Percentiles rank a stretch among this genome's conserved stretches.
Conservation (phyloP, 2,797 vertebrate genomes). For the Euthynnus affinis region DNA sequence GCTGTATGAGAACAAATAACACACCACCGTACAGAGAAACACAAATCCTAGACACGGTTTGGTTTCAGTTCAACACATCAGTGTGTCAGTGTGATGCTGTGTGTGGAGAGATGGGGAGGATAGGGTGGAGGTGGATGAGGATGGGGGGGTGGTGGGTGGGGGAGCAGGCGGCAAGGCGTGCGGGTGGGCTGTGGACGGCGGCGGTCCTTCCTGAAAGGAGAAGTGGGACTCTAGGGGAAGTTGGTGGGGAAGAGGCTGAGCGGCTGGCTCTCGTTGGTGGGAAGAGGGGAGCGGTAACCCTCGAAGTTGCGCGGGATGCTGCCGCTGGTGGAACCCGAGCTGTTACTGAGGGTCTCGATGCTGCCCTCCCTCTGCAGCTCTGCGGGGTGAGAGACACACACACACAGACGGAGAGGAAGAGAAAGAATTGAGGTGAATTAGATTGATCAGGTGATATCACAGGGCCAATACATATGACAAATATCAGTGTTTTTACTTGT, state of each 20-base stretch:
- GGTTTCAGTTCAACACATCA: slow-evolving; percentile 9
- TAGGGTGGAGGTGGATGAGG: too few relatives aligned
- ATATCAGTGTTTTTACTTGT: neutral
- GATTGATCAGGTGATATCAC: slow-evolving; percentile 6
- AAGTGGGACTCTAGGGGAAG: slow-evolving; percentile 85
- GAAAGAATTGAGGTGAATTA: slow-evolving; percentile 33
- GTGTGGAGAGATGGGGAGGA: neutral
- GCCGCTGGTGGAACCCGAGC: slow-evolving; percentile 97
- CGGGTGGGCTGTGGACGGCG: slow-evolving; percentile 22
- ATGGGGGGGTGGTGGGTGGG: too few relatives aligned
- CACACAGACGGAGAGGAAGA: slow-evolving; percentile 33
- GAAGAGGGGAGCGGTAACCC: slow-evolving; percentile 95
- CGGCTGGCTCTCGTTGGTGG: slow-evolving; percentile 97
- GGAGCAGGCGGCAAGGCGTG: neutral
- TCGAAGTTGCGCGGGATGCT: slow-evolving; percentile 98
- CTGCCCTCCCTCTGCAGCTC: slow-evolving; percentile 99
- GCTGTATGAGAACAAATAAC: neutral
- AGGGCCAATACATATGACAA: neutral
- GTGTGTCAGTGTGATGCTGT: slow-evolving; percentile 7
- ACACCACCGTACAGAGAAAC: slow-evolving; percentile 2
- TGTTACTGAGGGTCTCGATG: slow-evolving; percentile 99
- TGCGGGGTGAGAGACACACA: slow-evolving; percentile 68
- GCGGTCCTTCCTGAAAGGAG: slow-evolving; percentile 30
- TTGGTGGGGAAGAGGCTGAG: slow-evolving; percentile 96
- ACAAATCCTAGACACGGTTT: slow-evolving; percentile 16